Base-by-base conservation (phyloP, 2,113 vertebrate genomes). In the Nyctereutes procyonoides region DNA sequence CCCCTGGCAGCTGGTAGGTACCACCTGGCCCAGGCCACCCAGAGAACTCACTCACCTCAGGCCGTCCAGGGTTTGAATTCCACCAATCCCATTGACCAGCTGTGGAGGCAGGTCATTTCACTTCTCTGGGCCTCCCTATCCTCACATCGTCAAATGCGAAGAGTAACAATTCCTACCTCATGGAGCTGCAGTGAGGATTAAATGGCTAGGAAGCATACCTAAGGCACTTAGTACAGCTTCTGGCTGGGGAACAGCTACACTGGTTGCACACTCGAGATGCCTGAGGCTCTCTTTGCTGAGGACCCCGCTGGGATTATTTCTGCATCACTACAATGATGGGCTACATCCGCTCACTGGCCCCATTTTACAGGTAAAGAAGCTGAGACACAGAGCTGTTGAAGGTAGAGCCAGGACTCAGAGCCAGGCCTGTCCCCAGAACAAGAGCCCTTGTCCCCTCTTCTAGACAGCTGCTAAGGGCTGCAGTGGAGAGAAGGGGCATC, bases 261-360 rank as follows among this genome's bases (percentile, higher is more conserved):
- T 38, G 22, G 9, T 8, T 1, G 55, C 48, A 38, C 20, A 32
- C 9, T 88, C 58, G 2, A 0, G 19, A 7, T 7, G 0, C 8
- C 1, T 35, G 20, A 4, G 24, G 73, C 13, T 84, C 62, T 56
- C 56, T 56, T 17, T 32, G 38, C 48, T 30, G 19, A 82, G n/a
- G 73, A 26, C 58, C 38, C 43, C 7, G 60, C 82, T 96, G 5
- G 30, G 63, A 35, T 43, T 20, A 32, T 38, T 62, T 26, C 19
- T 0, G 7, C 38, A 20, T 67, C 88, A 14, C 67, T n/a, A 1
- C 0, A 10, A 63, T 7, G 11, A 67, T 48, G 35, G 15, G 26
- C 12, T 48, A 9, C 1, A 30, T 35, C 19, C 1, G 11, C 14
- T 71, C 58, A 4, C 32, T 30, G 94, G 58, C 35, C 69, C 88